Conservation (phyloP, 1,140 invertebrate species). For the Caenorhabditis tropicalis region DNA sequence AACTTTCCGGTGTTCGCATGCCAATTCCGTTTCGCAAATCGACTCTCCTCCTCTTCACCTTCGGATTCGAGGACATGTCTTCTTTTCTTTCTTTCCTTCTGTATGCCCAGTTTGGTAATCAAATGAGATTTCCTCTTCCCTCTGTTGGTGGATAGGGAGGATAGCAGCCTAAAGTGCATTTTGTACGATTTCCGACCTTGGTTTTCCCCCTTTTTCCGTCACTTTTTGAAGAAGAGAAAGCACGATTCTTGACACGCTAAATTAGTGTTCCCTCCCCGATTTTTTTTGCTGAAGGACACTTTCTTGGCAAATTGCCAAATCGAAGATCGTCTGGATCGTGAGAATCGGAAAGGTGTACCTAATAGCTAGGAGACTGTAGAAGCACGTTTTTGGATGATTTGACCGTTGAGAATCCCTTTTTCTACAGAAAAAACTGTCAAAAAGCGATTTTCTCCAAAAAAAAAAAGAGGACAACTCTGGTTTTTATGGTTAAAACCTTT, state of each 20-base stretch:
- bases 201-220: background rate
- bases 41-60: background rate
- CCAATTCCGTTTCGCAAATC: slow-evolving; percentile 38
- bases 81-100: background rate
- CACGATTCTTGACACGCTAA: background rate
- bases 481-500: too few relatives aligned
- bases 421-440: too few relatives aligned
- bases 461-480: too few relatives aligned
- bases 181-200: slow-evolving; percentile 10
- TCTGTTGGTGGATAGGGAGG: too few relatives aligned
- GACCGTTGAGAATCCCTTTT: too few relatives aligned
- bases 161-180: slow-evolving; percentile 17
- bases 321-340: too few relatives aligned
- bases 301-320: too few relatives aligned
- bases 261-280: background rate
- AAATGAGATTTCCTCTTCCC: slow-evolving; percentile 45
- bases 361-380: too few relatives aligned
- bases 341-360: too few relatives aligned
- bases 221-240: too few relatives aligned
- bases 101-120: slow-evolving; percentile 37
- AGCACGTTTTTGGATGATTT: too few relatives aligned
- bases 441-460: too few relatives aligned
- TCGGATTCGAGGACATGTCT: slow-evolving; percentile 37
- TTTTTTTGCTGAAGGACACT: background rate
- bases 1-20: slow-evolving; percentile 15